These are phyloP conservation scores for Anas platyrhynchos DNA, from an alignment of 2,113 vertebrate species.

Conservation along the genomic window DNA sequence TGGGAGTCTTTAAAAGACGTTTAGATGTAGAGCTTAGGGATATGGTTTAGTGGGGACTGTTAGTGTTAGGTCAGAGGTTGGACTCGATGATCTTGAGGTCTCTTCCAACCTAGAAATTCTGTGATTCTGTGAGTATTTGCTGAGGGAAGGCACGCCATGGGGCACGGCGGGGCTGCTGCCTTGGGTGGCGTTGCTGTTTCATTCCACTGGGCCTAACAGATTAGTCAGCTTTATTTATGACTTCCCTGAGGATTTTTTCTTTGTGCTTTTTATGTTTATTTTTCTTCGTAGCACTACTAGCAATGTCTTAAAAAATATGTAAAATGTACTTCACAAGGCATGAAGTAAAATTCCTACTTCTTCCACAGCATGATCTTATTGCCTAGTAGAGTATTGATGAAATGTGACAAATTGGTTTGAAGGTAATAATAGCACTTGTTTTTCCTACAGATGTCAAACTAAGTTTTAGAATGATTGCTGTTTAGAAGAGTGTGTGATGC, in stretches of 20 bases:
- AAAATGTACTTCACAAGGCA: background rate
- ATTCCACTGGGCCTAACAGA: background rate
- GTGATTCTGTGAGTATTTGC: background rate
- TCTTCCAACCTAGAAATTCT: too few species aligned
- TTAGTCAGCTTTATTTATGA: background rate
- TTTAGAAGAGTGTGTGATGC: background rate
- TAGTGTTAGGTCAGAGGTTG: too few species aligned
- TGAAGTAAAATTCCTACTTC: background rate
- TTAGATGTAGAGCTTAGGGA: too few species aligned
- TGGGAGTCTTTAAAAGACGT: too few species aligned
- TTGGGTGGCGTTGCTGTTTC: background rate
- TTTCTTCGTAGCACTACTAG: background rate
- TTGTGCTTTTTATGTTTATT: background rate
- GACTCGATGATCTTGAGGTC: too few species aligned
- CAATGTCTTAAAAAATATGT: background rate
- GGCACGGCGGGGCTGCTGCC: background rate
- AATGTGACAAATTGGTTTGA: background rate
- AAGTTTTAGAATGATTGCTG: background rate
- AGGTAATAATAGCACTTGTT: background rate
- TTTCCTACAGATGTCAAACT: background rate
- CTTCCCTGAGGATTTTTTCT: background rate
- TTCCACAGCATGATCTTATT: background rate
- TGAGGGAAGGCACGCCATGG: background rate
- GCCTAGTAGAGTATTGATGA: background rate
- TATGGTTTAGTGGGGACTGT: too few species aligned